Evolutionary conservation across 2,888 invertebrate genomes (phyloP).

Genomic region (Penaeus monodon): DNA sequence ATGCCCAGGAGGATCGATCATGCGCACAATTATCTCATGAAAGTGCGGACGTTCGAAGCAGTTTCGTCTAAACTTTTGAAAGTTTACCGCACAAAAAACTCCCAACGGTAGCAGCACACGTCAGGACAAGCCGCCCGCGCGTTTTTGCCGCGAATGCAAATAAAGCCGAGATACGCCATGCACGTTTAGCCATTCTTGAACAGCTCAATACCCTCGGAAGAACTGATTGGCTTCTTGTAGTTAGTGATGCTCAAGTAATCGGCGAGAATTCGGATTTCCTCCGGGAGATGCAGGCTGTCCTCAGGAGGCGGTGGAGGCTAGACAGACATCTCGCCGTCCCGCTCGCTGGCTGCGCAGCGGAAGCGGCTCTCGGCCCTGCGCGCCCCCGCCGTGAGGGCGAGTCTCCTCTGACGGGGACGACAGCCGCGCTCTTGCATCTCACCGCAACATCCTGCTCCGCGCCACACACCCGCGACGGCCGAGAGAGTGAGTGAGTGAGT

Average conservation of each 20-base stretch:
- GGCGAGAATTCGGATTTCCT: conserved; percentile 15
- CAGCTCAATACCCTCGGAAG: conserved; percentile 9
- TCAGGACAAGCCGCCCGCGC: no score
- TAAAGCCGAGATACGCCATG: no score
- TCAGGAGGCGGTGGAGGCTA: neutral
- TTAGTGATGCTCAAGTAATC: conserved; percentile 13
- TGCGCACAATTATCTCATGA: neutral
- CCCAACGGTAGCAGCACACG: no score
- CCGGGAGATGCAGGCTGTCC: neutral
- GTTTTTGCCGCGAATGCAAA: no score
- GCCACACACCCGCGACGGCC: neutral
- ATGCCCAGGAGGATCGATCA: neutral
- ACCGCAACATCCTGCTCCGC: conserved; percentile 25
- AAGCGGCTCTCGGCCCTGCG: no score
- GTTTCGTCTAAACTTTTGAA: no score
- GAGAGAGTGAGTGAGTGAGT: no score
- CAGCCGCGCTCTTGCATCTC: conserved; percentile 8
- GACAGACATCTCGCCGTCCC: neutral
- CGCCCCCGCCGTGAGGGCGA: neutral
- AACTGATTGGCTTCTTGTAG: neutral
- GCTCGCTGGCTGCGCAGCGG: no score
- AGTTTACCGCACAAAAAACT: no score
- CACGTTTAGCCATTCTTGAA: neutral
- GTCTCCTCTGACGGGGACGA: neutral
- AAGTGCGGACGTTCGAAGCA: neutral